phyloP scores from a whole-genome alignment of 2,797 vertebrate species.

The Staurois parvus region DNA sequence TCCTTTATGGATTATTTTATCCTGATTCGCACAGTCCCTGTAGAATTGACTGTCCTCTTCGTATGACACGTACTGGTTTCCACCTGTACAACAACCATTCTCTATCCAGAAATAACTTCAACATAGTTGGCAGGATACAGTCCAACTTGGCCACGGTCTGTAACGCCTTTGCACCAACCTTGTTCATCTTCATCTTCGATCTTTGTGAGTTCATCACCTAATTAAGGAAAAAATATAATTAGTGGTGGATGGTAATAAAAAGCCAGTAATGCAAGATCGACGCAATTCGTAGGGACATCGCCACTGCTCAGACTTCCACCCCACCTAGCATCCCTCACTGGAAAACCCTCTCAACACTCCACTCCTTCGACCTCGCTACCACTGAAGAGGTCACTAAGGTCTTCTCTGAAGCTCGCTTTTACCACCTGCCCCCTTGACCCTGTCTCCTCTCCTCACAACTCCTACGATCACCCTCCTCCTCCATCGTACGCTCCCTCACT shows the following conservation, averaged over 20 bases:
- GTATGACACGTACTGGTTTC: slow-evolving; percentile 4
- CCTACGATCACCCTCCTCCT: no score
- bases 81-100: not conserved
- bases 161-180: slow-evolving; percentile 69
- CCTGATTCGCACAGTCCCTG: not conserved
- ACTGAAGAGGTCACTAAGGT: no score
- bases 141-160: slow-evolving; percentile 63
- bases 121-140: slow-evolving; percentile 70
- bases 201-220: slow-evolving; percentile 68
- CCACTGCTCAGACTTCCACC: no score
- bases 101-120: slow-evolving; percentile 54
- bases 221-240: slow-evolving; percentile 4
- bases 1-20: not conserved
- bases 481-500: no score
- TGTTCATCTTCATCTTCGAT: slow-evolving; percentile 70
- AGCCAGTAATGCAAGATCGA: not conserved
- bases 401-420: no score
- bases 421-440: no score
- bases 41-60: slow-evolving; percentile 6
- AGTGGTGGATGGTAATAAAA: not conserved
- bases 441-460: no score
- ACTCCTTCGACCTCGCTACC: no score
- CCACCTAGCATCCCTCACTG: no score
- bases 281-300: not conserved
- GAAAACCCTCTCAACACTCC: no score